Evolutionary conservation across 2,797 vertebrate genomes (phyloP), one percentile per base, ranked within the genome.

Genomic region (Apogon hyalosoma): DNA sequence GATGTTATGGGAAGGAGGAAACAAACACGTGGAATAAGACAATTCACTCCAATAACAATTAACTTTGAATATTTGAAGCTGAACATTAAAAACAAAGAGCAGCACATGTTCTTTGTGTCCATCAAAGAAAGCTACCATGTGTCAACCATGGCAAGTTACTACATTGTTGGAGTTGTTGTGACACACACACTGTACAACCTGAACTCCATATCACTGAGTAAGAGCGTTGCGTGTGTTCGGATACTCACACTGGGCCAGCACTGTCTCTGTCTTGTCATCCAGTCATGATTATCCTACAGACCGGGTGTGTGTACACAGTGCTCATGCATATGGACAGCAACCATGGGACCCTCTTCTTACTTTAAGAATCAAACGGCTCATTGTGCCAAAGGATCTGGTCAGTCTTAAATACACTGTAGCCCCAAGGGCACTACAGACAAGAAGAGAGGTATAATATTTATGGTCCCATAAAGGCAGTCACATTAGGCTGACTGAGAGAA

Each of bases 401-500:
- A 62, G 57, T 78, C 57, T 66, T 63, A 74, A 74, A 70, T 75
- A 74, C 16, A 68, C 56, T 53, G 47, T 65, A 52, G 54, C 58
- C 71, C 58, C 11, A 53, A 57, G 60, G 63, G 56, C 24, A 65
- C 54, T 45, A 68, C 55, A 16, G 63, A 86, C 62, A 75, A 63
- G 6, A 51, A 64, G 62, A 75, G 76, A 82, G 74, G 74, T 79
- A 59, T 50, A 65, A 71, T 63, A 57, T 74, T 54, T 43, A 59
- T 69, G 75, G 84, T 86, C 74, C 54, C 12, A 60, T 63, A 71
- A 75, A 84, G 73, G 75, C 84, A 69, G 73, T 68, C 69, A 65
- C 60, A 52, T 63, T 31, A 56, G 43, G 46, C 58, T 45, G 71
- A 68, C 71, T 46, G 52, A 65, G 28, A 83, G 42, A 75, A 62